A percentile compares a stretch with the other conserved stretches of the same genome.
phyloP scores from a whole-genome alignment of 2,797 vertebrate species.

The Steatocranus sp. region DNA sequence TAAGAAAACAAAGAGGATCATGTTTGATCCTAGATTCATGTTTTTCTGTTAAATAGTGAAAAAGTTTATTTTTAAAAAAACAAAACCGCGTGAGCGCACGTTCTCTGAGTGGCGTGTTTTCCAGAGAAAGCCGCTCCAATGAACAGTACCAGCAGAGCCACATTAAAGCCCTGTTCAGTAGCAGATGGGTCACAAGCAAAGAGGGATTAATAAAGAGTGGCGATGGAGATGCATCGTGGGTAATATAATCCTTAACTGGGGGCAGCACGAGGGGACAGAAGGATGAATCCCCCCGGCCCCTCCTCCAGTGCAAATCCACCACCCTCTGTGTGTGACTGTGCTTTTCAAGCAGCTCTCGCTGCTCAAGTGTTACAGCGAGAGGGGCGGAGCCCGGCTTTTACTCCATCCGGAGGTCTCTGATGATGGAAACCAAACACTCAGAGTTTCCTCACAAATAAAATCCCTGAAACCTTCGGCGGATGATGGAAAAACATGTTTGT shows the following conservation, averaged over 20 bases:
- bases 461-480: neutral
- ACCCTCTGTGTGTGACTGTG: slow-evolving; percentile 43
- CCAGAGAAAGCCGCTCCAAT: neutral
- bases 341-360: slow-evolving; percentile 26
- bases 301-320: slow-evolving; percentile 23
- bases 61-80: neutral
- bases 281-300: neutral
- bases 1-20: neutral
- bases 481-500: neutral
- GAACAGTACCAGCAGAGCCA: slow-evolving; percentile 10
- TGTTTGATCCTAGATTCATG: neutral
- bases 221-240: slow-evolving; percentile 42
- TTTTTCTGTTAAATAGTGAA: slow-evolving; percentile 11
- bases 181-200: neutral
- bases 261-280: neutral
- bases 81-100: neutral
- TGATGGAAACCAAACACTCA: neutral
- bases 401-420: neutral
- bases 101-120: neutral
- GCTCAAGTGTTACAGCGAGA: neutral
- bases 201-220: slow-evolving; percentile 40
- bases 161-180: neutral
- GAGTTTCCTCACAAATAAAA: slow-evolving; percentile 51
- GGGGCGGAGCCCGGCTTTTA: slow-evolving; percentile 17
- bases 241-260: slow-evolving; percentile 57